phyloP scores from a whole-genome alignment of 2,888 invertebrate genomes.

The Diarsia rubi region DNA sequence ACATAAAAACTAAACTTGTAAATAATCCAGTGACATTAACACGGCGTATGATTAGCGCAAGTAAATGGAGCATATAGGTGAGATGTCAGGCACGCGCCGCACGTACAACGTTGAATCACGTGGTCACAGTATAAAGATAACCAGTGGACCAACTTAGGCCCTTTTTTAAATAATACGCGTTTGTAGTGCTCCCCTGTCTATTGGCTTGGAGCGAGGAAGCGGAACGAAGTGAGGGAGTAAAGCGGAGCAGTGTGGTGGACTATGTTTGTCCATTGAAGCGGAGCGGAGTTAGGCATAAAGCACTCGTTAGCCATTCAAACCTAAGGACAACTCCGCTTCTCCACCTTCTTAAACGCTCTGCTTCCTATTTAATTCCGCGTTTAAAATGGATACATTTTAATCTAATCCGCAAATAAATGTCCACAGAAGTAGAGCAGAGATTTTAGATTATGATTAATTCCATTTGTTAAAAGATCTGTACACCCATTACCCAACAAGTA shows the following conservation, averaged over 20 bases:
- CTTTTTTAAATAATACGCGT: background rate
- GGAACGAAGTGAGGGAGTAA: background rate
- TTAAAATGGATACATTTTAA: no score
- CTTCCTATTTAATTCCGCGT: no score
- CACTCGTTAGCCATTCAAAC: background rate
- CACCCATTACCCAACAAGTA: no score
- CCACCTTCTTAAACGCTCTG: no score
- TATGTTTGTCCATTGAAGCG: background rate
- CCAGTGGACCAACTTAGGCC: background rate
- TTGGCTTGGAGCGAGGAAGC: background rate
- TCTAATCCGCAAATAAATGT: no score
- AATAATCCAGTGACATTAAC: conserved; percentile 41
- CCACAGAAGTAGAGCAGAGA: no score
- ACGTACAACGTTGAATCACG: conserved; percentile 53
- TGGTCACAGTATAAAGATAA: conserved; percentile 12
- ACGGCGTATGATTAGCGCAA: conserved; percentile 52
- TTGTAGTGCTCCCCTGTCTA: background rate
- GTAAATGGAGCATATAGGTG: conserved; percentile 63
- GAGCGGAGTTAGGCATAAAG: background rate
- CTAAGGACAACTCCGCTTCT: background rate
- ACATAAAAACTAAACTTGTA: conserved; percentile 34
- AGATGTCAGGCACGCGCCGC: conserved; percentile 61
- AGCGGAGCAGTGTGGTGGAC: background rate
- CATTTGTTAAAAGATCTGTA: no score
- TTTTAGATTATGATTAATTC: no score